phyloP scores from a whole-genome alignment of 2,888 invertebrate species.

The Idaea straminata region DNA sequence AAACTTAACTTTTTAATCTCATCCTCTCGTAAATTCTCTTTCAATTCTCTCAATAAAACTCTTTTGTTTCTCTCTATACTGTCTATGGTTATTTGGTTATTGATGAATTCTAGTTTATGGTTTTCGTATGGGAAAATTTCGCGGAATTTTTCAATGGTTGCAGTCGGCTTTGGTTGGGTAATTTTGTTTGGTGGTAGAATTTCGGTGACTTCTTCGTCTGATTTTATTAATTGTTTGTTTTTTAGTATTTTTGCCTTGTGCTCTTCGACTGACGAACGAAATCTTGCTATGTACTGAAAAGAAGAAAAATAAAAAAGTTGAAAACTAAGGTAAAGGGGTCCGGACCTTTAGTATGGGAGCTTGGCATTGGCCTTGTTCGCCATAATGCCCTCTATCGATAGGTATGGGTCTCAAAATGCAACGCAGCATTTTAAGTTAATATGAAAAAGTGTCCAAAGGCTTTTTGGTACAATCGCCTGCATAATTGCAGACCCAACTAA shows the following conservation, averaged over 20 bases:
- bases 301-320: constrained; percentile 8
- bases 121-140: constrained; percentile 59
- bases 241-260: constrained; percentile 56
- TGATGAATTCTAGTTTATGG: constrained; percentile 34
- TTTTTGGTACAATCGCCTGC: no score
- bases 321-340: no score
- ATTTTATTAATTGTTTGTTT: constrained; percentile 48
- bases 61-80: constrained; percentile 67
- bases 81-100: constrained; percentile 56
- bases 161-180: constrained; percentile 16
- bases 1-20: constrained; percentile 59
- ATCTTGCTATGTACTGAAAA: constrained; percentile 63
- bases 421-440: no score
- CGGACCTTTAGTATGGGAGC: no score
- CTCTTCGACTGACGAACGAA: constrained; percentile 47
- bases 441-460: no score
- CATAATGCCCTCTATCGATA: no score
- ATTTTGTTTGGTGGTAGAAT: constrained; percentile 49
- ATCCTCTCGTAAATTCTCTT: constrained; percentile 38
- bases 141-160: constrained; percentile 23
- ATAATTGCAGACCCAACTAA: no score
- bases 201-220: constrained; percentile 42
- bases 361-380: no score
- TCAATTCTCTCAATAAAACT: constrained; percentile 47
- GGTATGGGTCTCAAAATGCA: no score